Conservation (phyloP, 2,888 invertebrate genomes). For the Tridacna gigas region DNA sequence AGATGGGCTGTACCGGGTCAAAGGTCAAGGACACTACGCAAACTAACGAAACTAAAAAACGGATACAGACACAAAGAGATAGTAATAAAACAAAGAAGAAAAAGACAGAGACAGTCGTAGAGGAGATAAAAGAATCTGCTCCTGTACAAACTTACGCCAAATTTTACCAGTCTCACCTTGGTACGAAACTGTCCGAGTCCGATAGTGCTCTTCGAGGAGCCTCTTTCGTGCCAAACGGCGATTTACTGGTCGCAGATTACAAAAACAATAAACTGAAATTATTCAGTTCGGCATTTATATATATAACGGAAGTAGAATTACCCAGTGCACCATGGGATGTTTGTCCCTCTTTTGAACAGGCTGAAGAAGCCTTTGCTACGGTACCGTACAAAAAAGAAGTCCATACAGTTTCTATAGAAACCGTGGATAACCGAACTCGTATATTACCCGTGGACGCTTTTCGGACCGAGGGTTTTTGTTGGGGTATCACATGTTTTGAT, state of each 20-base stretch:
- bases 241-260: slow-evolving; percentile 64
- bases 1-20: slow-evolving; percentile 23
- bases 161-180: slow-evolving; percentile 55
- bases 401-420: slow-evolving; percentile 35
- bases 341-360: slow-evolving; percentile 31
- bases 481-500: slow-evolving; percentile 62
- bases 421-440: slow-evolving; percentile 12
- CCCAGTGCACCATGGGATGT: slow-evolving; percentile 68
- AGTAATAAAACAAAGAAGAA: slow-evolving; percentile 29
- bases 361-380: slow-evolving; percentile 49
- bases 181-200: slow-evolving; percentile 50
- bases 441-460: slow-evolving; percentile 41
- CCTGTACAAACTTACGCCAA: slow-evolving; percentile 51
- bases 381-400: slow-evolving; percentile 59
- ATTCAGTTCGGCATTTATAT: slow-evolving; percentile 49
- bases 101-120: slow-evolving; percentile 22
- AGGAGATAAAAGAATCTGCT: slow-evolving; percentile 7
- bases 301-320: slow-evolving; percentile 54
- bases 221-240: slow-evolving; percentile 55
- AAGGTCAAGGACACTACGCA: slow-evolving; percentile 29
- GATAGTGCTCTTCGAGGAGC: slow-evolving; percentile 63
- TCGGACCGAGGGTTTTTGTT: slow-evolving; percentile 58
- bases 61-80: background rate
- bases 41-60: slow-evolving; percentile 1
- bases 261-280: slow-evolving; percentile 68